These are phyloP conservation scores for fruit fly (Drosophila melanogaster) DNA, from an alignment of 1,140 invertebrate species.

Conservation along the genomic window DNA sequence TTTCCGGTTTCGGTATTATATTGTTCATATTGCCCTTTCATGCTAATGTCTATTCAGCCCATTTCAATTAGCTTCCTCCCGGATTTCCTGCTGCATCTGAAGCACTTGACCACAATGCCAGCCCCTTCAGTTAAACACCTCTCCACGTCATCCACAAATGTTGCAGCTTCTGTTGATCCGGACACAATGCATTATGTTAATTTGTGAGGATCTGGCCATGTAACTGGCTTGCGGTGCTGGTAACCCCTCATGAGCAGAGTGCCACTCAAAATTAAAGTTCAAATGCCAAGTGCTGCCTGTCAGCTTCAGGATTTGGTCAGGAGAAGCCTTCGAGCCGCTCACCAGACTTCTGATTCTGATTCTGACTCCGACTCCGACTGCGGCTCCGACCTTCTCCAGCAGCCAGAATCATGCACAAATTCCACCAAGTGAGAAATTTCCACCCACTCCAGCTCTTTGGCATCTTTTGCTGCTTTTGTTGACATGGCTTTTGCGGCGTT, in stretches of 20 bases:
- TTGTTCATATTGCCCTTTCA: background rate
- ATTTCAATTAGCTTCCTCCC: background rate
- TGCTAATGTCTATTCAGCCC: background rate
- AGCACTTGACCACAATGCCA: slow-evolving; percentile 15
- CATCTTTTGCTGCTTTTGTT: slow-evolving; percentile 69
- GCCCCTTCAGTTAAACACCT: slow-evolving; percentile 21
- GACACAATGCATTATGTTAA: slow-evolving; percentile 49
- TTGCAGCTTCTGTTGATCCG: slow-evolving; percentile 35
- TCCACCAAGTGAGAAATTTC: slow-evolving; percentile 41
- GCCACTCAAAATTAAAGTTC: slow-evolving; percentile 63
- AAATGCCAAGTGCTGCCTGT: slow-evolving; percentile 60
- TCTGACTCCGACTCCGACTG: background rate
- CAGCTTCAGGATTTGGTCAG: slow-evolving; percentile 47
- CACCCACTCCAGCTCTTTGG: slow-evolving; percentile 39
- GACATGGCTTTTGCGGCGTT: slow-evolving; percentile 75
- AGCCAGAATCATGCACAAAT: slow-evolving; percentile 34
- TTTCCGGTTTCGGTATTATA: background rate
- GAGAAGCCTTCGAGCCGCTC: slow-evolving; percentile 26
- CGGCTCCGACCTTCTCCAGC: background rate
- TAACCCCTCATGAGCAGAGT: slow-evolving; percentile 35
- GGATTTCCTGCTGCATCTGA: slow-evolving; percentile 7
- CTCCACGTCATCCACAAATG: slow-evolving; percentile 43
- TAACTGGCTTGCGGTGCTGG: slow-evolving; percentile 18
- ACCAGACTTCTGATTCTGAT: slow-evolving; percentile 3
- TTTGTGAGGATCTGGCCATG: slow-evolving; percentile 34